These are phyloP conservation scores for Patella vulgata DNA, from an alignment of 1,140 invertebrate genomes.

Conservation along the genomic window DNA sequence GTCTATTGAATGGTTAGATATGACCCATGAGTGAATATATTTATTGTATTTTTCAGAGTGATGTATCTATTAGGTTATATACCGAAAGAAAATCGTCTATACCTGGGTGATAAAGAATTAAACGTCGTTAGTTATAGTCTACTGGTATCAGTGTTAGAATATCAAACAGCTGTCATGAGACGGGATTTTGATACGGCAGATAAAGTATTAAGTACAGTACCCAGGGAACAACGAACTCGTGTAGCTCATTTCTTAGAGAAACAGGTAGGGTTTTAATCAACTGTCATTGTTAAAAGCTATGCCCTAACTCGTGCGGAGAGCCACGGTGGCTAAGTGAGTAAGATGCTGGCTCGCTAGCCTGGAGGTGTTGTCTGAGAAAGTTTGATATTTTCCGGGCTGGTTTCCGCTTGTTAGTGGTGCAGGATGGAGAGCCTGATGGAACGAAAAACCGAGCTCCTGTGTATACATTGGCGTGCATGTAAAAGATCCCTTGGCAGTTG, in stretches of 20 bases:
- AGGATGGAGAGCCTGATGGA: no score
- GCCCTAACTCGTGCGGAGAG: background rate
- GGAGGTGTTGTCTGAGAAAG: no score
- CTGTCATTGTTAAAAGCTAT: background rate
- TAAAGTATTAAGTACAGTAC: conserved; percentile 92
- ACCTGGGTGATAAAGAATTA: conserved; percentile 97
- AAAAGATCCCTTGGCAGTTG: no score
- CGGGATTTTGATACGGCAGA: conserved; percentile 97
- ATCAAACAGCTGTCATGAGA: conserved; percentile 99
- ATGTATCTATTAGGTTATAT: conserved; percentile 97
- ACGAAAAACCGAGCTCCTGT: no score
- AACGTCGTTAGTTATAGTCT: conserved; percentile 89
- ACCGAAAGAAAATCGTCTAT: conserved; percentile 94
- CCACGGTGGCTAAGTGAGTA: no score
- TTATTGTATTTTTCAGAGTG: conserved; percentile 65
- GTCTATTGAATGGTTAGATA: no score
- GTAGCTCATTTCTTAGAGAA: conserved; percentile 99
- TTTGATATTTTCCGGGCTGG: no score
- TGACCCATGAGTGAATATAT: no score
- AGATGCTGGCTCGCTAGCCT: no score
- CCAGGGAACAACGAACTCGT: conserved; percentile 93
- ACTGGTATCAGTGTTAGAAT: conserved; percentile 94
- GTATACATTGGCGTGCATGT: no score
- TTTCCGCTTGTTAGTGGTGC: no score
- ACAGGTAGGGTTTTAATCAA: conserved; percentile 73